These are phyloP conservation scores for Cerastis rubricosa DNA, from an alignment of 2,888 invertebrate genomes.

Conservation along the genomic window DNA sequence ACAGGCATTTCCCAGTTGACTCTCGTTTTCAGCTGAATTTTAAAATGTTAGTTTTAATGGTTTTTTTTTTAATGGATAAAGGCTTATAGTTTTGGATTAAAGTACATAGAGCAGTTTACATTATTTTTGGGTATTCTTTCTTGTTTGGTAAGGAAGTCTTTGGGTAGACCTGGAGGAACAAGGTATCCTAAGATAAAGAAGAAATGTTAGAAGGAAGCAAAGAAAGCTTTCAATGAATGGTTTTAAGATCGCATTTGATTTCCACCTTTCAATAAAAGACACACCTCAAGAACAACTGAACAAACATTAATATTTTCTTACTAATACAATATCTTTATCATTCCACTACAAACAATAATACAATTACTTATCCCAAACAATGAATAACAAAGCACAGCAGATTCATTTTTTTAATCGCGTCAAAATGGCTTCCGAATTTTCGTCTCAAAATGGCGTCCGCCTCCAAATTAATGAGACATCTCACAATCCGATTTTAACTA, in stretches of 20 bases:
- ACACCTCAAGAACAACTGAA: too few species aligned
- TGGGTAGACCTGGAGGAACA: not conserved
- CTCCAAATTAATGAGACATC: constrained; percentile 55
- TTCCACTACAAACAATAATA: not conserved
- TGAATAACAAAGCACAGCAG: constrained; percentile 11
- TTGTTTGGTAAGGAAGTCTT: not conserved
- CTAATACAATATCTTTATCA: not conserved
- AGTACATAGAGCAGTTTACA: not conserved
- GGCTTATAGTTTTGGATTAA: not conserved
- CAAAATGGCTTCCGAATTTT: constrained; percentile 18
- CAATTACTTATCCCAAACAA: not conserved
- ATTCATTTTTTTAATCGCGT: not conserved
- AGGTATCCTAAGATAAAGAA: too few species aligned
- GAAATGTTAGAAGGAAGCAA: too few species aligned
- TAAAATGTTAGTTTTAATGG: constrained; percentile 42
- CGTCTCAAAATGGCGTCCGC: constrained; percentile 8
- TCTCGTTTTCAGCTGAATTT: constrained; percentile 52
- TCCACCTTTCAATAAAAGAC: too few species aligned
- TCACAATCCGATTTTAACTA: constrained; percentile 51
- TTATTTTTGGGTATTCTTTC: not conserved
- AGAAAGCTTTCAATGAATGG: too few species aligned
- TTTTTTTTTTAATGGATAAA: constrained; percentile 11
- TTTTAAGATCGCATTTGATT: too few species aligned
- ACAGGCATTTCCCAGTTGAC: constrained; percentile 68
- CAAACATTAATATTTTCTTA: too few species aligned